These are phyloP conservation scores for Pogonophryne albipinna DNA, from an alignment of 2,797 vertebrate species.

Conservation along the genomic window DNA sequence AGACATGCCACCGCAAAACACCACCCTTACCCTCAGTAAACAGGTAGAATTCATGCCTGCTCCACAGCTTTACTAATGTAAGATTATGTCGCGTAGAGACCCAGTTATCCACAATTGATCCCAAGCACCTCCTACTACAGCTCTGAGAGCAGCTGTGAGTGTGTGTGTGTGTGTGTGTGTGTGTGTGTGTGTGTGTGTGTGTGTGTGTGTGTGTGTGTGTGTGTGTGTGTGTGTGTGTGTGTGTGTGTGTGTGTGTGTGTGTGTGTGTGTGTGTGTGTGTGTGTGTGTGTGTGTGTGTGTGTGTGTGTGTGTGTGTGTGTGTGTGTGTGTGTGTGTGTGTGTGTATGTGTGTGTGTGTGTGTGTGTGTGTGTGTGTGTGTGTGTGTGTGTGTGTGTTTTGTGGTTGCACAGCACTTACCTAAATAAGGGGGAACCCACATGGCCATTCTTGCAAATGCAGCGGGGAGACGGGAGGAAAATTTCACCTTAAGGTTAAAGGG, in stretches of 20 bases:
- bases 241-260: constrained; percentile 16
- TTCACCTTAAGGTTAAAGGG: constrained; percentile 51
- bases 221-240: constrained; percentile 14
- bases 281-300: constrained; percentile 21
- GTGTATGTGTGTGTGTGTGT: constrained; percentile 28
- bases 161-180: constrained; percentile 16
- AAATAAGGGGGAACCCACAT: constrained; percentile 27
- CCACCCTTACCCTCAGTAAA: constrained; percentile 18
- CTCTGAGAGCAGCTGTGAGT: constrained; percentile 50
- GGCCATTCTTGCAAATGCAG: constrained; percentile 32
- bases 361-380: constrained; percentile 21
- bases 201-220: constrained; percentile 21
- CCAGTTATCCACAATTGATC: constrained; percentile 81
- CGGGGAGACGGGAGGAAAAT: not conserved
- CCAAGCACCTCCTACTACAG: constrained; percentile 62
- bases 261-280: constrained; percentile 29
- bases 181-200: constrained; percentile 34
- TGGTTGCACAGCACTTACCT: constrained; percentile 29
- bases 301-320: constrained; percentile 14
- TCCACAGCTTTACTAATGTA: constrained; percentile 75
- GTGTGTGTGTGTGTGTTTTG: constrained; percentile 13
- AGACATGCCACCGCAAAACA: constrained; percentile 23
- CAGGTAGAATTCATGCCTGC: constrained; percentile 55
- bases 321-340: constrained; percentile 16
- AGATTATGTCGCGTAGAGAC: constrained; percentile 79